Conservation (phyloP, 2,113 vertebrate species). For the Tetraodon nigroviridis region DNA sequence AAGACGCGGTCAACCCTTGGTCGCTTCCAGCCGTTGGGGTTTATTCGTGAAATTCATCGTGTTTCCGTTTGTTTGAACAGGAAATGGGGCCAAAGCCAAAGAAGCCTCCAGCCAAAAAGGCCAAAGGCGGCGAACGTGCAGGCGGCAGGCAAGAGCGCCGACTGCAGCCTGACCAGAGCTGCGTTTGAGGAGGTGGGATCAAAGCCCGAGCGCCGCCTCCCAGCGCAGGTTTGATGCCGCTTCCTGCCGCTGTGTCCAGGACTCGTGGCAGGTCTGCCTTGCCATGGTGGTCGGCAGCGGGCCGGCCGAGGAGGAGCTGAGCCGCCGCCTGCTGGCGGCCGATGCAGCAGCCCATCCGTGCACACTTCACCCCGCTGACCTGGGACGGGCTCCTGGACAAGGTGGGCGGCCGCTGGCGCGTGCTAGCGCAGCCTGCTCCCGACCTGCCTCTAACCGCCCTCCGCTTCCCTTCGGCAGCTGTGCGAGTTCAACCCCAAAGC, state of each 20-base stretch:
- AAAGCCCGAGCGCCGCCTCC: too few species aligned
- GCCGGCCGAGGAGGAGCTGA: constrained; percentile 73
- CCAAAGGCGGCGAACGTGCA: not conserved
- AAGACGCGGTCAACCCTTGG: too few species aligned
- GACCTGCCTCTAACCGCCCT: too few species aligned
- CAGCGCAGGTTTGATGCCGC: not conserved
- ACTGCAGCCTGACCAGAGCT: constrained; percentile 39
- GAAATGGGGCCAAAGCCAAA: constrained; percentile 52
- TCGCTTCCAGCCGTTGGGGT: too few species aligned
- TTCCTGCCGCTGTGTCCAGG: constrained; percentile 55
- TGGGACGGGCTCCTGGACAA: constrained; percentile 71
- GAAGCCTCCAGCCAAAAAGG: constrained; percentile 32
- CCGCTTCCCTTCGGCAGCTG: constrained; percentile 70
- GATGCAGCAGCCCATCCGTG: constrained; percentile 74
- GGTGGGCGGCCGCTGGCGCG: constrained; percentile 56
- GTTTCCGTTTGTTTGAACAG: too few species aligned
- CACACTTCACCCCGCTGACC: constrained; percentile 74
- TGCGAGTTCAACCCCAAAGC: constrained; percentile 68
- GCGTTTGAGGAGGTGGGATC: constrained; percentile 52
- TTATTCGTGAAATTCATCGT: too few species aligned
- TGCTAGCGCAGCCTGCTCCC: too few species aligned
- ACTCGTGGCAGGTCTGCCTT: constrained; percentile 77
- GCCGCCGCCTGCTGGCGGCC: constrained; percentile 68
- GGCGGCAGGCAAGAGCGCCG: constrained; percentile 34
- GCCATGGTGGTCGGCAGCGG: constrained; percentile 71